Base-by-base conservation (phyloP, 2,888 invertebrate genomes). In the Hemithea aestivaria region DNA sequence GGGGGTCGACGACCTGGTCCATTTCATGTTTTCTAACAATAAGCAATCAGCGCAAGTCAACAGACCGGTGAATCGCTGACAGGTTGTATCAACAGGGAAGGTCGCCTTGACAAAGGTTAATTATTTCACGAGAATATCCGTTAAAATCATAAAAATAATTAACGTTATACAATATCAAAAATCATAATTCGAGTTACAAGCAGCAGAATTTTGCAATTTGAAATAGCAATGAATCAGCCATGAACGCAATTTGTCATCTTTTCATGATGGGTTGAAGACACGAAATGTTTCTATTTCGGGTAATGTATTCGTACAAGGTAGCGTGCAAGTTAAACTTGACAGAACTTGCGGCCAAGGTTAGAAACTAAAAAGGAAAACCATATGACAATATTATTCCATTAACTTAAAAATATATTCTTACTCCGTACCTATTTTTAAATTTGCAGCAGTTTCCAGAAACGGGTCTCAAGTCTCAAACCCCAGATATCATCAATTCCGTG, bases 21-120 rank as follows among this genome's bases (percentile, higher is more conserved):
- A 69, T 61, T 67, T 62, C 61, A 69, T 59, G 53, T 62, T 62
- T 67, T 65, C 69, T 53, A 67, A 72, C 70, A 76, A 72, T 73
- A 68, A 59, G 60, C 58, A 56, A 65, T 73, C 70, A 73, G 72
- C 65, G 53, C 61, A 60, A 67, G 71, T 60, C 65, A 52, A 51
- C 52, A 52, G 43, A 43, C 50, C 48, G 51, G 55, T 52, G 45
- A 34, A 42, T 36, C 29, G 20, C 23, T 28, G 28, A 35, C 43
- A 43, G 41, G 40, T 28, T 41, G 43, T 38, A 20, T 35, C 36
- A 37, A 36, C 27, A 37, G 33, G 58, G 59, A 67, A 61, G 56
- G 56, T 58, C 54, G 34, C 37, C 22, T 27, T 33, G 37, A 48
- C 40, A 62, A 58, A 59, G 57, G 60, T 65, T 57, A 61, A 52